Evolutionary conservation across 2,113 vertebrate genomes (phyloP), one percentile per base, ranked within the genome.

Genomic region (Acrocephalus arundinaceus): DNA sequence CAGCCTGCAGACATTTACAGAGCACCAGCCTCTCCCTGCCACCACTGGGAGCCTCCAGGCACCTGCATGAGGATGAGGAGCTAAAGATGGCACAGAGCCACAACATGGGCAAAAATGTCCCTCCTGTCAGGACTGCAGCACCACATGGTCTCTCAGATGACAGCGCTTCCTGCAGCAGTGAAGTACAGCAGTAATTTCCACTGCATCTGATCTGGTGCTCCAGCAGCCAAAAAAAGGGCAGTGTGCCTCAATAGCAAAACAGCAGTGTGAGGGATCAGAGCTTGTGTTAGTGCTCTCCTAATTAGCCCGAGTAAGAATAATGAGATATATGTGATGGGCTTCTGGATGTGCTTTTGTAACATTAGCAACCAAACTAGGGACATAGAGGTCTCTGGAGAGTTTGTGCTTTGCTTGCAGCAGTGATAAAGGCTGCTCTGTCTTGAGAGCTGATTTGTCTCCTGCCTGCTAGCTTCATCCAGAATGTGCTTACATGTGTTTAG

Each of bases 41-140:
- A 21, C 68, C 2, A 5, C 67, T 41, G 62, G 54, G 33, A 85
- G 31, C 76, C 72, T 81, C 15, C 70, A 20, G 70, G 46, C 89
- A 71, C 73, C 84, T 67, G 51, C 1, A 0, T 52, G 66, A 48
- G 18, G 8, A 41, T 17, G 52, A 75, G 68, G 48, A 91, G 30
- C 85, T 87, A 20, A 35, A 63, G 65, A 35, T 33, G 85, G 48
- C 59, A 67, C 37, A 65, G 58, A 57, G 62, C 37, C 2, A 3
- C 41, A 49, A 8, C 31, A 23, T 6, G 21, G 52, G 14, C 49
- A 66, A 22, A 74, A 66, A 33, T 3, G 15, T 33, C 81, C 45
- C n/a, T 81, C 48, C 61, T 31, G 2, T n/a, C 61, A 55, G 81
- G 52, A 39, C 52, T 0, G 8, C 37, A 70, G 63, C 0, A 0